Evolutionary conservation across 2,888 invertebrate species (phyloP), one percentile per base, ranked within the genome.

Genomic region (Crematogaster levior): DNA sequence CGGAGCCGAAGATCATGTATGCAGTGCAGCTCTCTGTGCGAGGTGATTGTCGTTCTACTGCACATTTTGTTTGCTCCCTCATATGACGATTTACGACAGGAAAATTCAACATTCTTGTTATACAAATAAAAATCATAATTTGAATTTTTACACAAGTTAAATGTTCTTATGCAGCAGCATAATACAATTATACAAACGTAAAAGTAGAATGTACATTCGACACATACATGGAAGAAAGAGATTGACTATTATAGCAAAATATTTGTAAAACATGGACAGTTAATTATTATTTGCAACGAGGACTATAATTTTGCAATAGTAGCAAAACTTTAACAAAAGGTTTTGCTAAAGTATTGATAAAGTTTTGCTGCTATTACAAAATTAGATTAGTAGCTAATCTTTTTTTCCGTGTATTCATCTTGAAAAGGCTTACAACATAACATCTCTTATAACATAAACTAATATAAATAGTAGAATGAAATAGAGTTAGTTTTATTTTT

Each of bases 1-100:
- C 97, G 0, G 97, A 97, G 91, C 97, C 97, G 53, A 97, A 97
- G 94, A 96, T 97, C 95, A 97, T 96, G 95, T 95, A 96, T 88
- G 96, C 96, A 90, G 96, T 96, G 90, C 96, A 95, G 90, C 95
- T 97, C 72, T 95, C 95, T 18, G 96, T 97, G 37, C 94, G 96
- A 90, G 96, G 97, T 97, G 91, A 93, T 84, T 83, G 82, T 84
- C 75, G 60, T 73, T 82, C 51, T 61, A 63, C 65, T 63, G 53
- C 43, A 56, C 77, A 70, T 70, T 56, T 70, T n/a, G 56, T 63
- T 34, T 74, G 40, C 77, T 40, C n/a, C 34, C 68, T 21, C 68
- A 4, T 43, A 56, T 21, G 30, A 27, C 30, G 21, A 56, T 77
- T 77, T 68, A 34, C 43, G 43, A 34, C 27, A 21, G 53, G 12